phyloP scores from a whole-genome alignment of 2,113 vertebrate genomes.

The Oxygymnocypris stewartii region DNA sequence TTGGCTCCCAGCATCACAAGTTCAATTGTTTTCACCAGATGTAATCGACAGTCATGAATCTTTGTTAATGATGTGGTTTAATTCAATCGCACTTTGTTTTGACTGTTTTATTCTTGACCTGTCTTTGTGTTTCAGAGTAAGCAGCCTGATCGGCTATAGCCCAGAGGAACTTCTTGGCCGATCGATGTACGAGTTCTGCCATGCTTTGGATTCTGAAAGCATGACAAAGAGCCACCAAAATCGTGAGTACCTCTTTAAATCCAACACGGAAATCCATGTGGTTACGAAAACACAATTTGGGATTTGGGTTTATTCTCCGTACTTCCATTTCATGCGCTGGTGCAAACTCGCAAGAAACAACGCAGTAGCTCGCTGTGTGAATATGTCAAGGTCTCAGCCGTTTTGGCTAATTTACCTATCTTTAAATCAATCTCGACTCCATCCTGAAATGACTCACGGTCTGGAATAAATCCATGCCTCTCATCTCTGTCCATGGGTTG shows the following conservation, averaged over 20 bases:
- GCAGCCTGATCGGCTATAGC: conserved; percentile 84
- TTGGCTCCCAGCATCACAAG: conserved; percentile 33
- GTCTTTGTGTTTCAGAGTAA: conserved; percentile 77
- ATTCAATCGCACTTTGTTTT: conserved; percentile 24
- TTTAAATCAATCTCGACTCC: background rate
- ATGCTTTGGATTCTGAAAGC: conserved; percentile 82
- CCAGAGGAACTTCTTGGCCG: conserved; percentile 88
- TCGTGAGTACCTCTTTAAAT: conserved; percentile 74
- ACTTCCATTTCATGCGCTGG: background rate
- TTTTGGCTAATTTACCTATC: conserved; percentile 13
- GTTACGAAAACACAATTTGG: background rate
- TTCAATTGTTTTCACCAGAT: conserved; percentile 40
- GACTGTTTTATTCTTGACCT: conserved; percentile 23
- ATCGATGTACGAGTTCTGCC: conserved; percentile 90
- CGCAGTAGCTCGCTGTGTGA: conserved; percentile 22
- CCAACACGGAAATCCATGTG: background rate
- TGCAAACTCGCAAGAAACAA: conserved; percentile 3
- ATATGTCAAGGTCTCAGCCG: background rate
- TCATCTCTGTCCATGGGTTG: conserved; percentile 42
- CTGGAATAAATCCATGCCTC: conserved; percentile 33
- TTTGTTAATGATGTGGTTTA: conserved; percentile 31
- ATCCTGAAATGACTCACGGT: conserved; percentile 20
- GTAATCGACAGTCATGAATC: conserved; percentile 19
- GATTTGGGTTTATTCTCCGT: background rate
- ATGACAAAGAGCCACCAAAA: conserved; percentile 90